Evolutionary conservation across 2,888 invertebrate species (phyloP), one percentile per base, ranked within the genome.

Genomic region (Lottia gigantea): DNA sequence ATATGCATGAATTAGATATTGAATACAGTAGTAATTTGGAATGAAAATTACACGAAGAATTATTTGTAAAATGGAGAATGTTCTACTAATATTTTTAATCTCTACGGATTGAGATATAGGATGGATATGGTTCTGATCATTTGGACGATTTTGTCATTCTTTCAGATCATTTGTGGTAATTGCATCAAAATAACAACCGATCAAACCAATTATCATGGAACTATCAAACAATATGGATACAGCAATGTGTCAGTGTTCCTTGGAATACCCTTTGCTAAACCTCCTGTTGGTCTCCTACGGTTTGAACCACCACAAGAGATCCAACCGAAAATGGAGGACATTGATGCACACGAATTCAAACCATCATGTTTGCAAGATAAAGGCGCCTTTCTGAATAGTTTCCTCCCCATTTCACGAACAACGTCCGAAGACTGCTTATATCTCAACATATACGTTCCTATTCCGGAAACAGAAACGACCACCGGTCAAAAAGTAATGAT

Each of bases 391-490:
- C 23, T 55, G 23, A 23, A 55, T 12, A 55, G 55, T 14, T 40
- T 40, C 11, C 40, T 8, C 7, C 8, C 11, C 7, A 11, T 6
- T 40, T 40, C 40, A 40, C 19, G 15, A 12, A 23, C 19, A 23
- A 55, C 23, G 6, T 55, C 55, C 14, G 55, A 55, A 55, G 72
- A 74, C 31, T 74, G 74, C 45, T 46, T 74, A 12, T 72, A 68
- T 64, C 63, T 74, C 14, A 74, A 74, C 46, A 47, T 74, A 4
- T 74, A 74, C 61, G 68, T 72, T 6, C 74, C 74, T 2, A 23
- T 55, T 19, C n/a, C 55, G 55, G 23, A 55, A 11, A 55, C 19
- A 12, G 12, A 55, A 23, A 55, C 19, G 19, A 3, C 19, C 19
- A 19, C 23, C 55, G 23, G 55, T 12, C 55, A 23, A 11, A 55